Conservation (phyloP, 2,888 invertebrate species). For the Harmothoe impar region DNA sequence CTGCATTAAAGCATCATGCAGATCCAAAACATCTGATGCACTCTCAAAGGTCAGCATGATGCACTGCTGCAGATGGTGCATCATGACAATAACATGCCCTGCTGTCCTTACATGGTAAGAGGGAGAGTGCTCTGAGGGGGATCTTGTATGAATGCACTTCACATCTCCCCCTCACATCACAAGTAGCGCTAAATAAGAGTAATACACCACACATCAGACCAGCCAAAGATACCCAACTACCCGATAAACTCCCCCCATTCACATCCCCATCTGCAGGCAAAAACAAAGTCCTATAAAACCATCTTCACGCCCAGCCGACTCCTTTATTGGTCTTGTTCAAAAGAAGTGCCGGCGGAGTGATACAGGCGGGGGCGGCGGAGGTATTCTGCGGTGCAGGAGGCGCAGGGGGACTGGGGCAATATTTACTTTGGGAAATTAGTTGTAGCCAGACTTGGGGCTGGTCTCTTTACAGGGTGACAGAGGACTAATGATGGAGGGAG, state of each 20-base stretch:
- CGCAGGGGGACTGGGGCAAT: background rate
- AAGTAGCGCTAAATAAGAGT: background rate
- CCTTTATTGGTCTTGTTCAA: background rate
- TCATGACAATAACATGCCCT: too few species aligned
- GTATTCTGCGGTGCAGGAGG: background rate
- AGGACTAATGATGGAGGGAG: background rate
- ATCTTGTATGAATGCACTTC: background rate
- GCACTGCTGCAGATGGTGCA: too few species aligned
- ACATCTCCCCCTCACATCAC: background rate
- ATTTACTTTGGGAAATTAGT: constrained; percentile 18
- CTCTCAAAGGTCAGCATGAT: too few species aligned
- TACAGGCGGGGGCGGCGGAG: background rate
- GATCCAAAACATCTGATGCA: too few species aligned
- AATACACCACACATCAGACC: background rate
- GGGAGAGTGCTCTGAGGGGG: too few species aligned
- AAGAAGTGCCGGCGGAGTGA: background rate
- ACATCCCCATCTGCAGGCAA: background rate
- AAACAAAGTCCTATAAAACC: background rate
- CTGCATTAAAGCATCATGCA: background rate
- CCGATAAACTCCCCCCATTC: background rate
- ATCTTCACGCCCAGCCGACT: background rate
- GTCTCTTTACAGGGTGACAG: background rate
- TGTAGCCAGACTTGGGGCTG: background rate
- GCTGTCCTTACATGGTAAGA: too few species aligned
- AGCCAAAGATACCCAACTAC: background rate